Conservation (phyloP, 2,797 vertebrate species). For the Pseudochirops corinnae region DNA sequence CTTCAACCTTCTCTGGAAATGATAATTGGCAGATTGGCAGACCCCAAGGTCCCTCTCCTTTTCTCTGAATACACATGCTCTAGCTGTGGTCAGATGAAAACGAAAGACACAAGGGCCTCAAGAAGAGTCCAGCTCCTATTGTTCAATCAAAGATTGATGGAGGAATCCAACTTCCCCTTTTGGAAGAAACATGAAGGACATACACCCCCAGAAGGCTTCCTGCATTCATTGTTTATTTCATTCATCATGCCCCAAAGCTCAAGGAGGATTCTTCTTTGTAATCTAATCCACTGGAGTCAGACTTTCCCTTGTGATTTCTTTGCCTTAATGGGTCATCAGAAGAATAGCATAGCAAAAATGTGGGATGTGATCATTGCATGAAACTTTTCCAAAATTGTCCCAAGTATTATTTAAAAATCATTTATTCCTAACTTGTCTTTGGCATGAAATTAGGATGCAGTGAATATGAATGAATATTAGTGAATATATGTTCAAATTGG, state of each 20-base stretch:
- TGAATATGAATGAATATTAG: too few relatives aligned
- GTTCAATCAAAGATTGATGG: not conserved
- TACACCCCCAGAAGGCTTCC: not conserved
- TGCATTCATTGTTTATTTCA: not conserved
- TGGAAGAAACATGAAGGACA: not conserved
- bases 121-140: not conserved
- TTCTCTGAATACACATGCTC: not conserved
- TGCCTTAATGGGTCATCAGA: not conserved
- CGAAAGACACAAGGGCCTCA: too few relatives aligned
- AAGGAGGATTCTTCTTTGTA: not conserved
- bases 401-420: too few relatives aligned
- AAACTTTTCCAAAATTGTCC: too few relatives aligned
- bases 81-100: too few relatives aligned
- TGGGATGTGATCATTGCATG: too few relatives aligned
- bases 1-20: not conserved
- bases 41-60: rapidly evolving
- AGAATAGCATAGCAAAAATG: not conserved
- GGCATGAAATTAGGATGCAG: too few relatives aligned
- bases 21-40: not conserved
- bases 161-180: not conserved
- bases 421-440: too few relatives aligned
- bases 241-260: not conserved
- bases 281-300: not conserved
- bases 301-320: not conserved
- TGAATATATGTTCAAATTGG: too few relatives aligned